Conservation (phyloP, 2,113 vertebrate genomes). For the Dasyornis broadbenti region DNA sequence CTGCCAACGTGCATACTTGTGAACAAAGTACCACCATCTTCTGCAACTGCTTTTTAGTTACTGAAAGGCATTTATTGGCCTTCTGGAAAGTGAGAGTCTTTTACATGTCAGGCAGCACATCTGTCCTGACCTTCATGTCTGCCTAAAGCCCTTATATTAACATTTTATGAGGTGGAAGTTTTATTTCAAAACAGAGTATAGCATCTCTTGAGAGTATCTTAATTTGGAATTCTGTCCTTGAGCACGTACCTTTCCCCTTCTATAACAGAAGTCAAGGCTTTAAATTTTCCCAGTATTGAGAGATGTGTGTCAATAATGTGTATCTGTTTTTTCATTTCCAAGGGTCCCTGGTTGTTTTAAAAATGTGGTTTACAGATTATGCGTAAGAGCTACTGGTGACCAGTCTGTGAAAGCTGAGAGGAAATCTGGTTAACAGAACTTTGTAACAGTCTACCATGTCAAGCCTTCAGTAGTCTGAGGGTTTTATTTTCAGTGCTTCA, state of each 20-base stretch:
- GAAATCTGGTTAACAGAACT: neutral
- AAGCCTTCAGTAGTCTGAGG: neutral
- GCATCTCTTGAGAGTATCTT: neutral
- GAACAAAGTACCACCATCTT: neutral
- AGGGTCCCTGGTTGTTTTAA: neutral
- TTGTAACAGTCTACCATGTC: neutral
- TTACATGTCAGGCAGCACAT: neutral
- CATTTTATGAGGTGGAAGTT: neutral
- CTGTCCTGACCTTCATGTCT: neutral
- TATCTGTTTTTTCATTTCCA: neutral
- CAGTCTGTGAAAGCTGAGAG: neutral
- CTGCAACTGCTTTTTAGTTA: neutral
- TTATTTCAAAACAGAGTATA: neutral
- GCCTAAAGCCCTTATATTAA: neutral
- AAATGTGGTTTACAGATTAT: neutral
- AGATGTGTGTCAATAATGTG: neutral
- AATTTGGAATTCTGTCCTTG: neutral
- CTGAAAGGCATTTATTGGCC: neutral
- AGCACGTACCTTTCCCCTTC: neutral
- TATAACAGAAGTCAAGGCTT: neutral
- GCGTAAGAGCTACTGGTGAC: neutral
- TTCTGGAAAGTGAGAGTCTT: neutral
- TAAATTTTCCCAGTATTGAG: neutral
- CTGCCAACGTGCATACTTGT: neutral
- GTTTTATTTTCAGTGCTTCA: neutral